phyloP scores from a whole-genome alignment of 2,888 invertebrate species.

The Aromia moschata region DNA sequence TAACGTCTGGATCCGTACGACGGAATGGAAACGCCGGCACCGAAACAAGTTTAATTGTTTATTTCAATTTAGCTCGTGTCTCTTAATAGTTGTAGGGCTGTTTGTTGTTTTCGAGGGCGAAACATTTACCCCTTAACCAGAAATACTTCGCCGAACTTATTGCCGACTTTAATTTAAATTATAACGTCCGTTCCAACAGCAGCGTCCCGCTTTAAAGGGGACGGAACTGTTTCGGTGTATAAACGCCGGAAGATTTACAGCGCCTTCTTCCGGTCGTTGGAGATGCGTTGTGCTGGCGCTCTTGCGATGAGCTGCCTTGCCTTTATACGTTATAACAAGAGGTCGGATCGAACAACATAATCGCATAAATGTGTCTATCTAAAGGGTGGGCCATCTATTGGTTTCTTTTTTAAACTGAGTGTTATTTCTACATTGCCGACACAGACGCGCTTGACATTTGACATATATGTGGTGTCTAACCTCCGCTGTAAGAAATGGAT shows the following conservation, averaged over 20 bases:
- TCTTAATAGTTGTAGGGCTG: conserved; percentile 54
- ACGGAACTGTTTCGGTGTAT: neutral
- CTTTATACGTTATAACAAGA: too few species aligned
- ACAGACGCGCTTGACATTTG: too few species aligned
- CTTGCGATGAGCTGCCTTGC: too few species aligned
- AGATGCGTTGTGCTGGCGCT: too few species aligned
- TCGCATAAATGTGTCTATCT: too few species aligned
- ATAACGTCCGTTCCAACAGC: conserved; percentile 37
- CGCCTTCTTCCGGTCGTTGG: conserved; percentile 6
- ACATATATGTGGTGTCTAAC: too few species aligned
- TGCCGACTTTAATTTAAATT: conserved; percentile 56
- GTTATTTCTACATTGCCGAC: too few species aligned
- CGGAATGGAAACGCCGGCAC: conserved; percentile 39
- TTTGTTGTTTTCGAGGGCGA: conserved; percentile 52
- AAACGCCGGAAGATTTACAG: conserved; percentile 3
- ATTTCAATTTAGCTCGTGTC: conserved; percentile 54
- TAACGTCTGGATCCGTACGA: conserved; percentile 36
- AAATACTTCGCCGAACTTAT: conserved; percentile 55
- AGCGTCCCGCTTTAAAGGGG: conserved; percentile 10
- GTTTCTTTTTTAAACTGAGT: too few species aligned
- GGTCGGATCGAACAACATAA: too few species aligned
- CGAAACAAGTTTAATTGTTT: conserved; percentile 54
- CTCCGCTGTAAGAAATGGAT: too few species aligned
- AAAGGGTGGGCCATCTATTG: too few species aligned
- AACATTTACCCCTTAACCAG: conserved; percentile 54